Conservation (phyloP, 2,888 invertebrate species). For the Lumbricus terrestris region DNA sequence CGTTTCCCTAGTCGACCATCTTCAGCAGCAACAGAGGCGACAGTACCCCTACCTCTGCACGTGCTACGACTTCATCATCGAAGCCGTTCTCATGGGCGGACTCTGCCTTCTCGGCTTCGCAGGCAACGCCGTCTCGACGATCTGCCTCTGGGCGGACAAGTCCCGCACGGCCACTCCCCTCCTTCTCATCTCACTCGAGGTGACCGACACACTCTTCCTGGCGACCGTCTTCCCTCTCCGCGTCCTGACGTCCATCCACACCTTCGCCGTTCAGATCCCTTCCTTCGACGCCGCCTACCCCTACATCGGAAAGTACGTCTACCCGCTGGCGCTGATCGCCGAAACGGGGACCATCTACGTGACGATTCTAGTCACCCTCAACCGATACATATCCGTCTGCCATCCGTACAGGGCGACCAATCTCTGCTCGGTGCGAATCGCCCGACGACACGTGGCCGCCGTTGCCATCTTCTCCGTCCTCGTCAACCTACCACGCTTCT, state of each 20-base stretch:
- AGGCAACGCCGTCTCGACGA: slow-evolving; percentile 41
- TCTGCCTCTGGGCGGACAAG: slow-evolving; percentile 38
- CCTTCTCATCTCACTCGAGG: slow-evolving; percentile 39
- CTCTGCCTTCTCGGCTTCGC: slow-evolving; percentile 39
- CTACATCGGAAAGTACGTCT: slow-evolving; percentile 41
- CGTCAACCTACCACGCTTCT: slow-evolving; percentile 42
- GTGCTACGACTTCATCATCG: slow-evolving; percentile 41
- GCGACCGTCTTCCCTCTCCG: slow-evolving; percentile 37
- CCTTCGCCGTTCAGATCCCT: slow-evolving; percentile 30
- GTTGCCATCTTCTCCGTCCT: slow-evolving; percentile 36
- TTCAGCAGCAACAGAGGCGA: background rate
- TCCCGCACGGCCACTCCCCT: slow-evolving; percentile 42
- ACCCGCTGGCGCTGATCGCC: slow-evolving; percentile 37
- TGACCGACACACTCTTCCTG: slow-evolving; percentile 41
- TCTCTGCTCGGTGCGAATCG: slow-evolving; percentile 39
- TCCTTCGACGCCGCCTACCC: slow-evolving; percentile 28
- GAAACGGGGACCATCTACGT: slow-evolving; percentile 41
- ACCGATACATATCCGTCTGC: slow-evolving; percentile 40
- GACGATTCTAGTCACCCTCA: slow-evolving; percentile 42
- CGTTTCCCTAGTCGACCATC: background rate
- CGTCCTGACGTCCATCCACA: slow-evolving; percentile 36
- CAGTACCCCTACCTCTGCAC: slow-evolving; percentile 23
- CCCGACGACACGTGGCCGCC: slow-evolving; percentile 36
- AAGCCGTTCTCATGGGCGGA: slow-evolving; percentile 39
- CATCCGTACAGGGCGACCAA: slow-evolving; percentile 38